Conservation (phyloP, 2,113 vertebrate species). For the Myotis lucifugus region DNA sequence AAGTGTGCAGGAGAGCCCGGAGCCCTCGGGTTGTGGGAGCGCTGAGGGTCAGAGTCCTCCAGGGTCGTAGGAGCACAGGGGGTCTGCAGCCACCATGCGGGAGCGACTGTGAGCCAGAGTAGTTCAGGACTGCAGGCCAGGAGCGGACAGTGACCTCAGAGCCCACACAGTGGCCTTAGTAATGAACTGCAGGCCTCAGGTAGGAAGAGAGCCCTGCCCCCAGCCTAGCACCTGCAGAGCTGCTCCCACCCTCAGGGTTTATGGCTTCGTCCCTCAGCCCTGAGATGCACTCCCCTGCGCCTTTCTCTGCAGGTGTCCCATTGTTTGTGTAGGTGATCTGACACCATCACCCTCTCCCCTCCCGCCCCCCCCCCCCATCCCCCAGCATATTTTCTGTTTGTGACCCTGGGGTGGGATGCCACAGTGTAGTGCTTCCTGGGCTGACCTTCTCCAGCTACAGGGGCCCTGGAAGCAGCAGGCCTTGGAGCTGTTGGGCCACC, state of each 20-base stretch:
- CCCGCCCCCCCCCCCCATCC: rapidly evolving
- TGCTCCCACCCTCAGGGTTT: not conserved
- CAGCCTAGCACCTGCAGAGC: not conserved
- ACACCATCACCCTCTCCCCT: not conserved
- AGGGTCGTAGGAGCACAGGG: not conserved
- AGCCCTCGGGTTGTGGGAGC: not conserved
- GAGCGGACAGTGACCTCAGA: not conserved
- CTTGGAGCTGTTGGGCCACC: not conserved
- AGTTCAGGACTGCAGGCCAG: not conserved
- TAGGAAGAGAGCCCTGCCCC: not conserved
- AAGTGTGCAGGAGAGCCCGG: rapidly evolving
- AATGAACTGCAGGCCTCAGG: not conserved
- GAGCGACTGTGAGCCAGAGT: not conserved
- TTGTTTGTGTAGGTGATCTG: not conserved
- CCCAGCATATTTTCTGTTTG: not conserved
- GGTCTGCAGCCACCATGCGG: not conserved
- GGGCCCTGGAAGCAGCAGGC: not conserved
- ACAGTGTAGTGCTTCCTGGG: not conserved
- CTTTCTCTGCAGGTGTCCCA: rapidly evolving
- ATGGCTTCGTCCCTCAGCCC: not conserved
- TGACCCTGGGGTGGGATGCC: not conserved
- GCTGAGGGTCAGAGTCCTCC: not conserved
- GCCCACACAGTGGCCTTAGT: not conserved
- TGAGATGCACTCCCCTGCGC: not conserved
- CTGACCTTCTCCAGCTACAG: rapidly evolving